These are phyloP conservation scores for Paradisaea rubra DNA, from an alignment of 2,113 vertebrate species.

Conservation along the genomic window DNA sequence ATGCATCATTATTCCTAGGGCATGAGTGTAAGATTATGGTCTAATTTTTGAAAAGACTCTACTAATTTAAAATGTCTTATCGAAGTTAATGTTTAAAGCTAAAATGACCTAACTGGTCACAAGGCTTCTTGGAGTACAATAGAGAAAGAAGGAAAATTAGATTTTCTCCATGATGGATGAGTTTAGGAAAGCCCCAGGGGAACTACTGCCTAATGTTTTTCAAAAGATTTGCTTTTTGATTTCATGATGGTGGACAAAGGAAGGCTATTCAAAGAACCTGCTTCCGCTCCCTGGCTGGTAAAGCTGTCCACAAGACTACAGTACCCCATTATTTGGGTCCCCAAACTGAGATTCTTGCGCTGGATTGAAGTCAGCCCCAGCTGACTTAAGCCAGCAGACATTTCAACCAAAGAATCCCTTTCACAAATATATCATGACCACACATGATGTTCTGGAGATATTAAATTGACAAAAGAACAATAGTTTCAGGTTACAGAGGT, in stretches of 20 bases:
- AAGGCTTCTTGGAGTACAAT: slow-evolving; percentile 27
- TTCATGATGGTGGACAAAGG: slow-evolving; percentile 38
- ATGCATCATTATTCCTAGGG: background rate
- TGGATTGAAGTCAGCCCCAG: slow-evolving; percentile 1
- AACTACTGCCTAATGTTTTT: slow-evolving; percentile 30
- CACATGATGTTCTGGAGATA: background rate
- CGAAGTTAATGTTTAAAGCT: slow-evolving; percentile 12
- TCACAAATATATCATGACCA: background rate
- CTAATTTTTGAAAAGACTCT: background rate
- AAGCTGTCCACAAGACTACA: slow-evolving; percentile 3
- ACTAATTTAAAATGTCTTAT: slow-evolving; percentile 23
- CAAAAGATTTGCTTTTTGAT: slow-evolving; percentile 44
- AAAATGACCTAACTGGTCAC: slow-evolving; percentile 46
- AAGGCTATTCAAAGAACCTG: slow-evolving; percentile 32
- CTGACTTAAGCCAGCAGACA: slow-evolving; percentile 18
- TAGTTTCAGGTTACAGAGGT: background rate
- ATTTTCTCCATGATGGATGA: slow-evolving; percentile 46
- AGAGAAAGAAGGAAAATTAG: slow-evolving; percentile 44
- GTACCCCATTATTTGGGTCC: background rate
- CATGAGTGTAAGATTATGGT: background rate
- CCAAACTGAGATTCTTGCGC: background rate
- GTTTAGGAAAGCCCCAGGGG: slow-evolving; percentile 5
- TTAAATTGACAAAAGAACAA: background rate
- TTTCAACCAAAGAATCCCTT: background rate
- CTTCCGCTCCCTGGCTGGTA: background rate